Conservation (phyloP, 2,113 vertebrate genomes). For the Mystacornis crossleyi region DNA sequence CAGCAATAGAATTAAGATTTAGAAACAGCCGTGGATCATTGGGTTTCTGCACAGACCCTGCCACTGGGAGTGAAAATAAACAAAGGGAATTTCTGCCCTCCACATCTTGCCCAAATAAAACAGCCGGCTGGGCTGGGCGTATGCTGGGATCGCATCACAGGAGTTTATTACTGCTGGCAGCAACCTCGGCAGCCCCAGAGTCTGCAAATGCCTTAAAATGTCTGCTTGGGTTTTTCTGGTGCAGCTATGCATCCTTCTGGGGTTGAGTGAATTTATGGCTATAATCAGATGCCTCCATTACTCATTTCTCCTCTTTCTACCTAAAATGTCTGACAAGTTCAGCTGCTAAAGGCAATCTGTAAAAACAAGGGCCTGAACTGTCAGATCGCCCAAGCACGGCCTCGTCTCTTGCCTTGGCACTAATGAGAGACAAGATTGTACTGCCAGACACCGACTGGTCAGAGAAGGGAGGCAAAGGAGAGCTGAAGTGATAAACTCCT, state of each 20-base stretch:
- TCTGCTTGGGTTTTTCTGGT: slow-evolving; percentile 12
- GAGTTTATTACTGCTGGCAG: slow-evolving; percentile 38
- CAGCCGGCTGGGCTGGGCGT: background rate
- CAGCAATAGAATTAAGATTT: background rate
- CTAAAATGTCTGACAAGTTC: slow-evolving; percentile 52
- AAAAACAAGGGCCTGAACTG: background rate
- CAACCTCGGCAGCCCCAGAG: background rate
- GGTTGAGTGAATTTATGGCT: slow-evolving; percentile 26
- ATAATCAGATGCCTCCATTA: slow-evolving; percentile 38
- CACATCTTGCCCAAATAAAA: background rate
- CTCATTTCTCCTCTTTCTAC: slow-evolving; percentile 43
- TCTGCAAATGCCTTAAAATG: background rate
- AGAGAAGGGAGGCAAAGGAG: background rate
- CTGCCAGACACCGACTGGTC: background rate
- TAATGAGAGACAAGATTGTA: slow-evolving; percentile 25
- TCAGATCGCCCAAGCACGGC: background rate
- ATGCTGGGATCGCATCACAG: background rate
- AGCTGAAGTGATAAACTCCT: slow-evolving; percentile 1
- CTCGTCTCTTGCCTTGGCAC: background rate
- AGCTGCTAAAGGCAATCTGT: slow-evolving; percentile 25
- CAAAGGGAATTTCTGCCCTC: background rate
- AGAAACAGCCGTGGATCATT: background rate
- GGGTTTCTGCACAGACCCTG: rapidly evolving
- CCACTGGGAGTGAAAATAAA: background rate
- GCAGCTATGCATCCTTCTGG: background rate